Evolutionary conservation across 2,113 vertebrate genomes (phyloP).

Genomic region (Athene noctua): DNA sequence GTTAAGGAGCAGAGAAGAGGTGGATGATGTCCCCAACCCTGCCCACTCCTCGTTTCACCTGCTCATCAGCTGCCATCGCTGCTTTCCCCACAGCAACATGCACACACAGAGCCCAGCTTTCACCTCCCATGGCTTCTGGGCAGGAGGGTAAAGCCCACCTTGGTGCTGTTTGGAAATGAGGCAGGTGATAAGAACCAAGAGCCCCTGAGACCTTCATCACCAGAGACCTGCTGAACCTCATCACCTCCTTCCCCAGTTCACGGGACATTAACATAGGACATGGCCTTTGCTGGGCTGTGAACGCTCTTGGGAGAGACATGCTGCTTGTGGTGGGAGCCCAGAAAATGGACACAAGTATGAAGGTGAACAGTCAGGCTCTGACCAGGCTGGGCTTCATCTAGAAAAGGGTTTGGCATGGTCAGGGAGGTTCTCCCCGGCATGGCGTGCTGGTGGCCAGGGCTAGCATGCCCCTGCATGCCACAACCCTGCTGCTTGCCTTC

Average conservation of each 20-base stretch:
- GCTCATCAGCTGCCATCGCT: background rate
- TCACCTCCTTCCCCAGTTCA: background rate
- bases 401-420: background rate
- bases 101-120: background rate
- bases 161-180: background rate
- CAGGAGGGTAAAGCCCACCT: background rate
- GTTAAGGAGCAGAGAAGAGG: slow-evolving; percentile 80
- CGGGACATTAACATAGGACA: background rate
- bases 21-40: background rate
- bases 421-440: background rate
- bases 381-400: background rate
- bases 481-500: background rate
- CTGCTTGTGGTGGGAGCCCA: background rate
- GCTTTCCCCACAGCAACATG: rapidly evolving
- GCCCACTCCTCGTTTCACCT: background rate
- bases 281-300: rapidly evolving
- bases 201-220: background rate
- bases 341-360: background rate
- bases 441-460: background rate
- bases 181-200: background rate
- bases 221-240: background rate
- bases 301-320: background rate
- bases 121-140: background rate
- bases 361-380: background rate
- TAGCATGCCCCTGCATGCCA: background rate